Evolutionary conservation across 2,888 invertebrate genomes (phyloP).

Genomic region (Cephalotes varians): DNA sequence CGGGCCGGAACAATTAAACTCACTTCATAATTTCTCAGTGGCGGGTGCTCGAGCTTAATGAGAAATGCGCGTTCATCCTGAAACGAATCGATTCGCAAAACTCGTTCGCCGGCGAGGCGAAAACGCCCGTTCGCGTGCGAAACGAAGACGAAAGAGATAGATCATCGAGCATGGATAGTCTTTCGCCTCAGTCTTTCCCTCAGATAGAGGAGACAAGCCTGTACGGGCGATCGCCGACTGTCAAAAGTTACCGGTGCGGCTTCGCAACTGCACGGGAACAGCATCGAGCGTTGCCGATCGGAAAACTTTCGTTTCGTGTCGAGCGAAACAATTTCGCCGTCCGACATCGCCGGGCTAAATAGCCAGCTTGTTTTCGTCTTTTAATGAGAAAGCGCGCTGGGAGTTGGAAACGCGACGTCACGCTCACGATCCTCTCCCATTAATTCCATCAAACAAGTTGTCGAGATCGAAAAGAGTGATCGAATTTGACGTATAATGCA

Average conservation of each 20-base stretch:
- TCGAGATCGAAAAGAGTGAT: conserved; percentile 41
- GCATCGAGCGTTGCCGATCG: conserved; percentile 59
- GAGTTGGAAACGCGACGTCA: conserved; percentile 53
- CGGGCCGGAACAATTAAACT: conserved; percentile 78
- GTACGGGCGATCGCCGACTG: conserved; percentile 61
- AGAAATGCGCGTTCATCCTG: conserved; percentile 77
- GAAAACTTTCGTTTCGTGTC: conserved; percentile 61
- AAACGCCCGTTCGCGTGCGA: conserved; percentile 67
- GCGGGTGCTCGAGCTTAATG: conserved; percentile 75
- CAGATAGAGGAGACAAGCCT: conserved; percentile 64
- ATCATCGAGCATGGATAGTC: conserved; percentile 49
- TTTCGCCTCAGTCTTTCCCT: conserved; percentile 44
- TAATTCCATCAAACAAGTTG: conserved; percentile 49
- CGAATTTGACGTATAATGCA: conserved; percentile 20
- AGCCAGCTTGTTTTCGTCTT: conserved; percentile 55
- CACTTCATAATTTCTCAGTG: conserved; percentile 77
- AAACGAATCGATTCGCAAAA: conserved; percentile 73
- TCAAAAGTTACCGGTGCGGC: conserved; percentile 60
- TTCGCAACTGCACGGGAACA: conserved; percentile 23
- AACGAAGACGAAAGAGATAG: conserved; percentile 65
- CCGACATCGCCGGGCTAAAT: conserved; percentile 52
- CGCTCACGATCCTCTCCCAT: conserved; percentile 41
- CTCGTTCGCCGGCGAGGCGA: conserved; percentile 46
- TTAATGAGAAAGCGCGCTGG: conserved; percentile 70
- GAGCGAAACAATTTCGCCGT: conserved; percentile 68